Evolutionary conservation across 2,113 vertebrate genomes (phyloP).

Genomic region (Orcinus orca): DNA sequence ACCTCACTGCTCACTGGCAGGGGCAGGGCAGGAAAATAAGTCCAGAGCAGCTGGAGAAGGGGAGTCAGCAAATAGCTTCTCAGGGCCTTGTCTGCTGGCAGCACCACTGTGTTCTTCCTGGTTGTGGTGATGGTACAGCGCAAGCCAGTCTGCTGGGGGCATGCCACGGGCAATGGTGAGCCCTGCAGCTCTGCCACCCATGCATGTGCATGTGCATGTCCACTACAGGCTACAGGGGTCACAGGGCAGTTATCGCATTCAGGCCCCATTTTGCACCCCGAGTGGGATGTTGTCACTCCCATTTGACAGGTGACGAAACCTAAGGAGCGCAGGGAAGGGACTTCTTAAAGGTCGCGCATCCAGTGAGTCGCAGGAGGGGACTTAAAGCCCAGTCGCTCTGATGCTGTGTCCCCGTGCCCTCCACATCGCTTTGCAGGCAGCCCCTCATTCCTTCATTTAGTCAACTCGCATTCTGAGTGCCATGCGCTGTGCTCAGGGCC

Average conservation of each 20-base stretch:
- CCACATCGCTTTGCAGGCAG: background rate
- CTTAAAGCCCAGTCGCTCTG: background rate
- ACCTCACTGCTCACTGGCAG: background rate
- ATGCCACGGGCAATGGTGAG: background rate
- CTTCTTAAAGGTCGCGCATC: background rate
- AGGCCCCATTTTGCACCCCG: background rate
- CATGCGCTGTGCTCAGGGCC: rapidly evolving
- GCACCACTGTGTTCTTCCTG: background rate
- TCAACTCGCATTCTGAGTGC: background rate
- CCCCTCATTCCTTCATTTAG: background rate
- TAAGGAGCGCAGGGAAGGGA: background rate
- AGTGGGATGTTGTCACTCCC: background rate
- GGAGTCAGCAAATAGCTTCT: background rate
- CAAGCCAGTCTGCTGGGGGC: rapidly evolving
- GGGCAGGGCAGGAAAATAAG: background rate
- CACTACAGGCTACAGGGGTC: background rate
- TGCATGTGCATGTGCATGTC: background rate
- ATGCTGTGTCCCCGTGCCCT: background rate
- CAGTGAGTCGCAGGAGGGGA: background rate
- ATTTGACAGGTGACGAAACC: background rate
- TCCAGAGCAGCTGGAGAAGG: background rate
- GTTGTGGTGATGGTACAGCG: rapidly evolving
- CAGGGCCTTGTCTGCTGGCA: background rate
- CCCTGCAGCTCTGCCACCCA: no score
- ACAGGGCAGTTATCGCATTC: rapidly evolving